Conservation (phyloP, 2,113 vertebrate genomes). For the Ibidorhyncha struthersii region DNA sequence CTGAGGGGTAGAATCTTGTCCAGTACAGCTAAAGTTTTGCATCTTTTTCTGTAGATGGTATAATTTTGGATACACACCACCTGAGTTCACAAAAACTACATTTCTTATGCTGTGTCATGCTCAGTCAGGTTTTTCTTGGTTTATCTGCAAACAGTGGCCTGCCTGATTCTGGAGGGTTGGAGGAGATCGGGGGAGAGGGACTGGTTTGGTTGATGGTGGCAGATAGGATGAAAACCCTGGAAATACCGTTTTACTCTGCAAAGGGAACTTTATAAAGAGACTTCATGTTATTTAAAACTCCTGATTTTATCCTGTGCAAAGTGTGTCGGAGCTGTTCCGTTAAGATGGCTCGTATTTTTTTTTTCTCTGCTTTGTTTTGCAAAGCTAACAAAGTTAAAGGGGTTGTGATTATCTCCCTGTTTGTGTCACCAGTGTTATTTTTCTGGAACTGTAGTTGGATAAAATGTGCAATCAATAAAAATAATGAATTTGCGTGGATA, state of each 20-base stretch:
- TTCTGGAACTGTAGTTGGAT: background rate
- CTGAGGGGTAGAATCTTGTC: background rate
- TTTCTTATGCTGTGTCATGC: background rate
- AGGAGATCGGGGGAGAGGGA: background rate
- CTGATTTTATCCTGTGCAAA: background rate
- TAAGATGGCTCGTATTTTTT: background rate
- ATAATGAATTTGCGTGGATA: fast-evolving
- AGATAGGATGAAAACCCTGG: background rate
- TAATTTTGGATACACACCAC: background rate
- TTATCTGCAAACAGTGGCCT: background rate
- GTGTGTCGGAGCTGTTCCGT: background rate
- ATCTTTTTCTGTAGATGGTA: background rate
- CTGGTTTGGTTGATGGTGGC: background rate
- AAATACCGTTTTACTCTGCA: background rate
- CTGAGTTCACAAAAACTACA: background rate
- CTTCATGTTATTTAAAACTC: background rate
- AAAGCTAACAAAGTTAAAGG: background rate
- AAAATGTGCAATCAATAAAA: background rate
- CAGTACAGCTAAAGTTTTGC: background rate
- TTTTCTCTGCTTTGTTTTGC: background rate
- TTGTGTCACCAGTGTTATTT: background rate
- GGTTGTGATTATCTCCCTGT: background rate
- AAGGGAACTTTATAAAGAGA: background rate
- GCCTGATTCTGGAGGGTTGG: background rate
- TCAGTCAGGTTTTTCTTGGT: background rate